A percentile compares a stretch with the other conserved stretches of the same genome.
Conservation (phyloP, 1,140 invertebrate species). For the Lepidurus apus region DNA sequence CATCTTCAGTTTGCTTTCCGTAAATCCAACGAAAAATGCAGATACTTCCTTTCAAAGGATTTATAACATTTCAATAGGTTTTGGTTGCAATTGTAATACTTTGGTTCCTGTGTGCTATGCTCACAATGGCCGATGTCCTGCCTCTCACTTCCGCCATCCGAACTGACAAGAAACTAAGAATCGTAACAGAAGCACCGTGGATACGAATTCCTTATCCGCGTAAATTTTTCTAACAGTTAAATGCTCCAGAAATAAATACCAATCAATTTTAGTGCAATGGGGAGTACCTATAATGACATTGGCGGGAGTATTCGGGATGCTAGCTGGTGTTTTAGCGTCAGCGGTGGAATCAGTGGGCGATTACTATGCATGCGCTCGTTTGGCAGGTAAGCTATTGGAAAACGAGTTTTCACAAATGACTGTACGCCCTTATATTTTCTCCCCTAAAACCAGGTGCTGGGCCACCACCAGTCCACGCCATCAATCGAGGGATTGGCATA, state of each 20-base stretch:
- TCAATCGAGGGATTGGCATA: constrained; percentile 76
- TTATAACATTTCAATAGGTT: constrained; percentile 26
- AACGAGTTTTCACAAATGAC: not conserved
- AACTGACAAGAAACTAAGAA: constrained; percentile 68
- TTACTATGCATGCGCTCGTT: constrained; percentile 79
- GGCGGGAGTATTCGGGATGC: constrained; percentile 71
- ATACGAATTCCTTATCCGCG: constrained; percentile 79
- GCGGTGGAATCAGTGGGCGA: constrained; percentile 83
- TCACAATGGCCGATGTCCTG: constrained; percentile 50
- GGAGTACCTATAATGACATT: constrained; percentile 69
- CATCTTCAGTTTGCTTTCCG: constrained; percentile 10
- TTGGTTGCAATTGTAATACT: constrained; percentile 30
- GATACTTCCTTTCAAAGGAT: too few species aligned
- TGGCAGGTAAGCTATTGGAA: constrained; percentile 46
- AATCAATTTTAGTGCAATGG: constrained; percentile 63
- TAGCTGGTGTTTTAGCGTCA: constrained; percentile 75
- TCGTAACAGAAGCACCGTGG: constrained; percentile 68
- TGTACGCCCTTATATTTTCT: not conserved
- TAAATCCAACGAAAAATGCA: not conserved
- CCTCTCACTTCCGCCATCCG: constrained; percentile 63
- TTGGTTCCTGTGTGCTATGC: constrained; percentile 31
- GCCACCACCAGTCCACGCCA: constrained; percentile 74
- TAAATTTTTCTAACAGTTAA: constrained; percentile 42
- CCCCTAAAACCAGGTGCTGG: constrained; percentile 55
- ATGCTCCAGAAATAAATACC: not conserved